These are phyloP conservation scores for Tragelaphus scriptus DNA, from an alignment of 2,113 vertebrate genomes.

Conservation along the genomic window DNA sequence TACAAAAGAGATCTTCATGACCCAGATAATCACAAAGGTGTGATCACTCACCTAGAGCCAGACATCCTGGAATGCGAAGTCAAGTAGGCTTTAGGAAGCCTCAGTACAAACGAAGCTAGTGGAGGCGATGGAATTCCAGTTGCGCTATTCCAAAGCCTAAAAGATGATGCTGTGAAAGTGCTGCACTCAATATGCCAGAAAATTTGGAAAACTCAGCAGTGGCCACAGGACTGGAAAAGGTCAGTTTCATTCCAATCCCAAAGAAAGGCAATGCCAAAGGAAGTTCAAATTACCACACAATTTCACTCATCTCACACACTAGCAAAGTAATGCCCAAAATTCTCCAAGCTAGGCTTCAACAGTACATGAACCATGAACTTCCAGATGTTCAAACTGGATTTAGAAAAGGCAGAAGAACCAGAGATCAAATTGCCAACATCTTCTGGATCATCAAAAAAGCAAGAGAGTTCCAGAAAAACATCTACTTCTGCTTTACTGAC, in stretches of 20 bases:
- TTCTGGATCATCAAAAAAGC: background rate
- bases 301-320: background rate
- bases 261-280: background rate
- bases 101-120: background rate
- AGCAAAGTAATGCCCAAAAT: background rate
- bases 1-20: background rate
- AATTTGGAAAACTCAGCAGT: background rate
- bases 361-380: background rate
- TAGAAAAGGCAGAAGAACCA: background rate
- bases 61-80: background rate
- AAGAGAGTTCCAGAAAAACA: background rate
- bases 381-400: background rate
- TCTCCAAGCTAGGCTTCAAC: background rate
- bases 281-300: background rate
- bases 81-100: background rate
- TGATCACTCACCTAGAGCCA: background rate
- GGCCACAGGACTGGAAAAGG: background rate
- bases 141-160: background rate
- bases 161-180: background rate
- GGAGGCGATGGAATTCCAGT: background rate
- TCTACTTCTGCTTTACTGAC: background rate
- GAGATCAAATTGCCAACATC: background rate
- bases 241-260: background rate
- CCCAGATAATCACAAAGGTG: background rate
- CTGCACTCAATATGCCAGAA: background rate